Conservation (phyloP, 2,113 vertebrate genomes). For the Ameiurus melas region DNA sequence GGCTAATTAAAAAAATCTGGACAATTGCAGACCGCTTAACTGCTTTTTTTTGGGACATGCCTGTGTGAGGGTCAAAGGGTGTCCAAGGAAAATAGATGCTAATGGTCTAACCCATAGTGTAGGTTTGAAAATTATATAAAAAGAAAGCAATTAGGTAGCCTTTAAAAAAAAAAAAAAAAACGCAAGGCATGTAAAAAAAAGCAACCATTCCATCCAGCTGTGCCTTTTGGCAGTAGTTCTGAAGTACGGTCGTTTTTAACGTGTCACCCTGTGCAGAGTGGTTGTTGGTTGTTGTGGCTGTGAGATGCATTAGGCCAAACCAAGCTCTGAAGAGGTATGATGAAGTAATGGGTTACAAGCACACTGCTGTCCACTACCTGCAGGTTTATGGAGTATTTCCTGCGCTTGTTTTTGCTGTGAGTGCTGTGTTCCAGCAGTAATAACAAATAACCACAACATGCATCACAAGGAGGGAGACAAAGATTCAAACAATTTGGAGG, state of each 20-base stretch:
- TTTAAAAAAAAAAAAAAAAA: conserved; percentile 16
- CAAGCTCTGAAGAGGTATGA: conserved; percentile 3
- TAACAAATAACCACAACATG: conserved; percentile 33
- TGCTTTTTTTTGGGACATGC: conserved; percentile 37
- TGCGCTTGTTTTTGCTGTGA: conserved; percentile 7
- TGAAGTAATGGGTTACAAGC: conserved; percentile 16
- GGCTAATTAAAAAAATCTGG: conserved; percentile 58
- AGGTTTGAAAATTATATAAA: conserved; percentile 46
- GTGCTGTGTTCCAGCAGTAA: background rate
- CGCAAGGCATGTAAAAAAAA: conserved; percentile 31
- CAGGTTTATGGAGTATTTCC: conserved; percentile 40
- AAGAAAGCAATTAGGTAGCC: background rate
- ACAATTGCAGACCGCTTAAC: conserved; percentile 54
- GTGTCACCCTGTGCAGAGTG: conserved; percentile 1
- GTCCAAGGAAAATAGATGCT: conserved; percentile 53
- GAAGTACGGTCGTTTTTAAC: conserved; percentile 18
- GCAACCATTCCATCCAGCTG: background rate
- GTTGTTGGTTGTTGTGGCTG: conserved; percentile 18
- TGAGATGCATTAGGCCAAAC: conserved; percentile 8
- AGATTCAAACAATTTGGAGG: background rate
- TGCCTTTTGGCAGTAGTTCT: conserved; percentile 14
- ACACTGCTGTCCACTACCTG: conserved; percentile 10
- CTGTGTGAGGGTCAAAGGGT: conserved; percentile 37
- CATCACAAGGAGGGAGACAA: background rate
- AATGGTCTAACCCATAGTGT: conserved; percentile 46